Percentiles rank a stretch among this genome's conserved stretches.
Conservation (phyloP, 2,888 invertebrate genomes). For the Eupithecia inturbata region DNA sequence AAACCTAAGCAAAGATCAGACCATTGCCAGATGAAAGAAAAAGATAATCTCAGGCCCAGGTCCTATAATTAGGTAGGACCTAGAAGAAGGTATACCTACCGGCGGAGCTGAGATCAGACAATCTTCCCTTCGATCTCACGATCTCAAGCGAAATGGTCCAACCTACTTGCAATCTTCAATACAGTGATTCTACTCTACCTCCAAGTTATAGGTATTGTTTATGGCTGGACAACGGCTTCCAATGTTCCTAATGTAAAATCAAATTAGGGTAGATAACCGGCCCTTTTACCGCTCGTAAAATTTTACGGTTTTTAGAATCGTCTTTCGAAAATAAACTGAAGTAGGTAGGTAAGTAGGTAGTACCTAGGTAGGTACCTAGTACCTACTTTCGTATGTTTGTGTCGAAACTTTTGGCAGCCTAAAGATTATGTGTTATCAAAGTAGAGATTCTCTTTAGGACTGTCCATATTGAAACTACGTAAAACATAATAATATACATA, state of each 20-base stretch:
- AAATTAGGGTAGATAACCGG: conserved; percentile 4
- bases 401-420: background rate
- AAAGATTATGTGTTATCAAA: background rate
- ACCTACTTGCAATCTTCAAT: background rate
- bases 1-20: background rate
- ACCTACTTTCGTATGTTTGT: background rate
- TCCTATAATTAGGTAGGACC: background rate
- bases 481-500: background rate
- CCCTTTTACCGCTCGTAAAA: conserved; percentile 6
- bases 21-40: background rate
- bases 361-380: background rate
- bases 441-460: background rate
- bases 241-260: conserved; percentile 5
- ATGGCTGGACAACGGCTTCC: background rate
- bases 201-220: background rate
- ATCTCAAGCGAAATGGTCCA: background rate
- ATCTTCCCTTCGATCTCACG: background rate
- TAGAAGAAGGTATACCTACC: background rate
- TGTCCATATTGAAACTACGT: too few species aligned
- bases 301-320: background rate
- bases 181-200: background rate
- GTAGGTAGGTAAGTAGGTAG: background rate
- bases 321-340: background rate
- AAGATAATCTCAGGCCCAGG: background rate
- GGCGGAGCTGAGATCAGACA: background rate